Conservation (phyloP, 2,888 invertebrate genomes). For the Odontocerum albicorne region DNA sequence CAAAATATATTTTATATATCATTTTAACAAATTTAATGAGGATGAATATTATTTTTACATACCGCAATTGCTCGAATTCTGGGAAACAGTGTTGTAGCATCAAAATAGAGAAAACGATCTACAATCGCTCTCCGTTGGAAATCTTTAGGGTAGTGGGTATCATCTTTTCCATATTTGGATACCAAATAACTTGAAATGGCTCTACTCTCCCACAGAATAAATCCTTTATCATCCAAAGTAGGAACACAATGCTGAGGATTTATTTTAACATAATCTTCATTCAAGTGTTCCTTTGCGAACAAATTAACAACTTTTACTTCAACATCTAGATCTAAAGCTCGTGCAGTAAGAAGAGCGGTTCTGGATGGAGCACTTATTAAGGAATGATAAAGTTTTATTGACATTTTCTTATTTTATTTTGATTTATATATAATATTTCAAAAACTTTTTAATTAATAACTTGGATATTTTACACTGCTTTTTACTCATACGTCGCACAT, state of each 20-base stretch:
- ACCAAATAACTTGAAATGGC: constrained; percentile 66
- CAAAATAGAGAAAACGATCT: constrained; percentile 65
- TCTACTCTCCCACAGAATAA: constrained; percentile 67
- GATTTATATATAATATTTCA: no score
- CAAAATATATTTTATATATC: no score
- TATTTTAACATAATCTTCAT: constrained; percentile 58
- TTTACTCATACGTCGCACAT: no score
- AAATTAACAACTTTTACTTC: constrained; percentile 57
- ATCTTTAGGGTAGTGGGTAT: constrained; percentile 60
- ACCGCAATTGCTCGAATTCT: constrained; percentile 65
- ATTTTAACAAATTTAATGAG: neutral
- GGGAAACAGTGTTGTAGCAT: constrained; percentile 63
- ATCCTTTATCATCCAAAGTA: constrained; percentile 67
- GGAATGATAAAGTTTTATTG: constrained; percentile 62
- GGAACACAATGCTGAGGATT: constrained; percentile 71
- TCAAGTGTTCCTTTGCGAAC: constrained; percentile 60
- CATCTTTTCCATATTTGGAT: constrained; percentile 62
- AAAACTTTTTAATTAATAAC: no score
- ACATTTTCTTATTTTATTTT: no score
- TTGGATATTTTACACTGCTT: no score
- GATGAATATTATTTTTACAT: constrained; percentile 45
- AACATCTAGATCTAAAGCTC: constrained; percentile 57
- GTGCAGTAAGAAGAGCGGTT: constrained; percentile 60
- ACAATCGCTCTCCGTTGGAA: constrained; percentile 58
- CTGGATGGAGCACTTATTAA: constrained; percentile 64